A percentile compares a stretch with the other conserved stretches of the same genome.
Conservation (phyloP, 2,797 vertebrate species). For the Coregonus sp. region DNA sequence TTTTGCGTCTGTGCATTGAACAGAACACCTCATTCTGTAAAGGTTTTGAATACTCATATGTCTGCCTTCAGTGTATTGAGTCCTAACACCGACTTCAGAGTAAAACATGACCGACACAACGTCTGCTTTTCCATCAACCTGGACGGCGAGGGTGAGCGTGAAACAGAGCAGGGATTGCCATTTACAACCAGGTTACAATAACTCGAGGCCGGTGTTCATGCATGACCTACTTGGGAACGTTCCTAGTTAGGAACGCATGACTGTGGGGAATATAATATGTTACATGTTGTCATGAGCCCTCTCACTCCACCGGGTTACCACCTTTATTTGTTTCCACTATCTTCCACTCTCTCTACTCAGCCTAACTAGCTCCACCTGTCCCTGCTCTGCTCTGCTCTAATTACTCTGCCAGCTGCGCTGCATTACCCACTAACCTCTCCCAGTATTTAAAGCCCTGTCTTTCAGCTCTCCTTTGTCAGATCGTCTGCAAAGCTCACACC, state of each 20-base stretch:
- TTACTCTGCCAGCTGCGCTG: too few relatives aligned
- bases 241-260: not conserved
- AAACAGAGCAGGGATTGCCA: not conserved
- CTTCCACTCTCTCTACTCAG: too few relatives aligned
- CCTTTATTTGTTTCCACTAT: too few relatives aligned
- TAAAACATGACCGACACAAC: constrained; percentile 70
- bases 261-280: not conserved
- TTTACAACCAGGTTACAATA: not conserved
- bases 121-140: constrained; percentile 63
- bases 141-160: constrained; percentile 56
- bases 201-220: constrained; percentile 33
- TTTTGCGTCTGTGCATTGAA: constrained; percentile 16
- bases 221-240: not conserved
- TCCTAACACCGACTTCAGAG: constrained; percentile 28
- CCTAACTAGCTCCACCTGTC: too few relatives aligned
- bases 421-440: too few relatives aligned
- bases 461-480: too few relatives aligned
- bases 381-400: too few relatives aligned
- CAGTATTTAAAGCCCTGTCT: too few relatives aligned
- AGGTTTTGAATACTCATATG: not conserved
- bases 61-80: not conserved
- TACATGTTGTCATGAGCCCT: too few relatives aligned
- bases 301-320: too few relatives aligned
- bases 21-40: not conserved
- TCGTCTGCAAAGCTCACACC: too few relatives aligned